Evolutionary conservation across 2,797 vertebrate species (phyloP).

Genomic region (Rhabdomys pumilio): DNA sequence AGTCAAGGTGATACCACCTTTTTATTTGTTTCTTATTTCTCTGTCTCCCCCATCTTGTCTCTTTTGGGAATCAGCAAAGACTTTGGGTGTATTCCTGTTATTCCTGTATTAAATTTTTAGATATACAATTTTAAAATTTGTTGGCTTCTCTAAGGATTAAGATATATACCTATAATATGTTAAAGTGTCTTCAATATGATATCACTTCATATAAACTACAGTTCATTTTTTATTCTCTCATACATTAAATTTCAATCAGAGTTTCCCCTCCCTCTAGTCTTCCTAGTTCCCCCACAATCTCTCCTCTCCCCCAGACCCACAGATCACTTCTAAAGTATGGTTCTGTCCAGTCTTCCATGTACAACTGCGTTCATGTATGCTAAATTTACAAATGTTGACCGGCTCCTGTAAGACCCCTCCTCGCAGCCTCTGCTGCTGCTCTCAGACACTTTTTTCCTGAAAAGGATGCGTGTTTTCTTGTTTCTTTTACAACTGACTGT

Average conservation of each 20-base stretch:
- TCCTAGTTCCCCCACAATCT: neutral
- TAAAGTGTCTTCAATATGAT: neutral
- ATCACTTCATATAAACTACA: neutral
- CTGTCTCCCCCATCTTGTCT: neutral
- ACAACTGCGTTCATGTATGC: neutral
- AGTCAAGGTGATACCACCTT: neutral
- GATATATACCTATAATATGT: neutral
- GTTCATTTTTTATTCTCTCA: neutral
- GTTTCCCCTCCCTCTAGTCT: neutral
- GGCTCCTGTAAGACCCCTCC: neutral
- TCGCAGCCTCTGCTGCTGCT: neutral
- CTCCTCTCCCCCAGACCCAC: neutral
- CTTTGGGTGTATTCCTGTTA: neutral
- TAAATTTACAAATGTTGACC: neutral
- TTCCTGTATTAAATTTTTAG: neutral
- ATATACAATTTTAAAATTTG: neutral
- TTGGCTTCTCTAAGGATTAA: neutral
- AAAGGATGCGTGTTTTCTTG: neutral
- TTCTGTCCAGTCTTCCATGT: neutral
- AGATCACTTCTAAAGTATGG: neutral
- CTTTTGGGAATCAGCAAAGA: conserved; percentile 11
- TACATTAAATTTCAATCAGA: no score
- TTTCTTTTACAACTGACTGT: neutral
- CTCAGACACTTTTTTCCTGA: neutral
- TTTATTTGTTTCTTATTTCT: neutral